Conservation (phyloP, 2,797 vertebrate species). For the Fratercula arctica region DNA sequence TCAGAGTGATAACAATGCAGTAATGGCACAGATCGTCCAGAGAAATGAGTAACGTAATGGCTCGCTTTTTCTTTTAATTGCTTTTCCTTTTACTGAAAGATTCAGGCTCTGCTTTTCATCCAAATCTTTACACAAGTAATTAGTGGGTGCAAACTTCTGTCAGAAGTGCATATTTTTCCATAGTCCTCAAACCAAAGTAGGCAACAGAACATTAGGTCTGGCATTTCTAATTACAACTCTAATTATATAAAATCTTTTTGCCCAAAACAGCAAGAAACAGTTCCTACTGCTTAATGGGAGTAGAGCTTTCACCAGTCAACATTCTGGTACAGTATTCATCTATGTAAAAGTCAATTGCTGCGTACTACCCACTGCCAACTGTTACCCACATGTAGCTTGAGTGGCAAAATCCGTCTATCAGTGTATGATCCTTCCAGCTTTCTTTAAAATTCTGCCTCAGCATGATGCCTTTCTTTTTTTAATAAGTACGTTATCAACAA, state of each 20-base stretch:
- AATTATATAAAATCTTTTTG: constrained; percentile 65
- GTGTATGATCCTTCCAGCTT: background rate
- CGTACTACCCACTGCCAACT: constrained; percentile 31
- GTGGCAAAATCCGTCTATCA: background rate
- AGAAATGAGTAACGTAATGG: background rate
- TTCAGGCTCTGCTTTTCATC: constrained; percentile 24
- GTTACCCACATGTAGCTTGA: constrained; percentile 37
- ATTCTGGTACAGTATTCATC: constrained; percentile 46
- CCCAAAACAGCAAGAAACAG: constrained; percentile 58
- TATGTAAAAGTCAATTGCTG: constrained; percentile 58
- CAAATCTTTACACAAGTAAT: constrained; percentile 56
- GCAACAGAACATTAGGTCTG: constrained; percentile 67
- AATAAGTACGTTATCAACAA: constrained; percentile 9
- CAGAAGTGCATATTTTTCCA: constrained; percentile 47
- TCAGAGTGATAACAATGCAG: background rate
- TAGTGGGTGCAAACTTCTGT: constrained; percentile 31
- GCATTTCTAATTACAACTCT: constrained; percentile 72
- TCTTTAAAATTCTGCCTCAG: constrained; percentile 31
- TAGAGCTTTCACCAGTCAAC: constrained; percentile 33
- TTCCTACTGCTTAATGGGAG: constrained; percentile 70
- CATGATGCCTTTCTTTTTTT: constrained; percentile 10
- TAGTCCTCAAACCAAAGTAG: constrained; percentile 44
- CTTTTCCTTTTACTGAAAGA: constrained; percentile 46
- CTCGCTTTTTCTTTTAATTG: background rate
- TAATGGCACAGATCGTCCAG: background rate